phyloP scores from a whole-genome alignment of 2,113 vertebrate genomes.

The Thalassarche chlororhynchos region DNA sequence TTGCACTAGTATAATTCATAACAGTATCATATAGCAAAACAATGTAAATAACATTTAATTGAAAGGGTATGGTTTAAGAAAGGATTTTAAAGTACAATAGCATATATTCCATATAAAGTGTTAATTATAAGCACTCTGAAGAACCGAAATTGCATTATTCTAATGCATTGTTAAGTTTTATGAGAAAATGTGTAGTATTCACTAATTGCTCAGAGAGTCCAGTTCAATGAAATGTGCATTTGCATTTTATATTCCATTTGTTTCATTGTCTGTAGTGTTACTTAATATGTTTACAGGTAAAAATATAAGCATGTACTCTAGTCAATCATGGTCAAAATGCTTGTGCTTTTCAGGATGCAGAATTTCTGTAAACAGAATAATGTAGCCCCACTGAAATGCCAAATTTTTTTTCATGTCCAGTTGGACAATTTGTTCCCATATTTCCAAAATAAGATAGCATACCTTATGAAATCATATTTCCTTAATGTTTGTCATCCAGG shows the following conservation, averaged over 20 bases:
- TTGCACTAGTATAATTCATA: background rate
- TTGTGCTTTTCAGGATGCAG: background rate
- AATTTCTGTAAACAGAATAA: background rate
- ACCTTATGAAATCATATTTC: conserved; percentile 57
- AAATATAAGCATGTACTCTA: background rate
- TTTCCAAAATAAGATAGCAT: background rate
- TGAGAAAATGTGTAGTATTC: background rate
- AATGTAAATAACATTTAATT: background rate
- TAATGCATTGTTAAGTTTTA: background rate
- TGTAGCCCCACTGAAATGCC: background rate
- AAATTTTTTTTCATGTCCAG: background rate
- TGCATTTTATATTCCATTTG: background rate
- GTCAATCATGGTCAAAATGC: background rate
- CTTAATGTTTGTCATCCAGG: conserved; percentile 30
- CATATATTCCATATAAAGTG: background rate
- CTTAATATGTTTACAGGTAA: background rate
- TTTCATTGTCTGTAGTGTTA: background rate
- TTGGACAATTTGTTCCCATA: background rate
- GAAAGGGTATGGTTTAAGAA: background rate
- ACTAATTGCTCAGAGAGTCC: background rate
- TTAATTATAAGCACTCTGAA: background rate
- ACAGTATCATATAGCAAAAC: background rate
- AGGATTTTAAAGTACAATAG: background rate
- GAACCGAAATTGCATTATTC: background rate
- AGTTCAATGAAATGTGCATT: background rate